These are phyloP conservation scores for Meloidogyne hapla DNA, from an alignment of 1,140 invertebrate genomes.

Conservation along the genomic window DNA sequence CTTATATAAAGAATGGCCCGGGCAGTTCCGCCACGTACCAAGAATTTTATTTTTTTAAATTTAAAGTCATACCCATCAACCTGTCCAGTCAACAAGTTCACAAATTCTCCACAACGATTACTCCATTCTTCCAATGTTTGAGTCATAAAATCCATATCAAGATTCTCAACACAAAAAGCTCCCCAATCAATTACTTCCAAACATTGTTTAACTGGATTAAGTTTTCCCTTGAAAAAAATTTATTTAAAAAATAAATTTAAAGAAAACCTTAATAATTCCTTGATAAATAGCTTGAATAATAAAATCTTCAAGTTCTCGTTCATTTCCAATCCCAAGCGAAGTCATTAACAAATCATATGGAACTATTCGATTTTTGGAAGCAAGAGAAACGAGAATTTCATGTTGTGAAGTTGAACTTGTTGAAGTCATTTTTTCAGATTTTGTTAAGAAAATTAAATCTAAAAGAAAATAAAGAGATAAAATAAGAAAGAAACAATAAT, in stretches of 20 bases:
- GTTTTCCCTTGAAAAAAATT: conserved; percentile 9
- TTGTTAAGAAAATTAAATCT: no score
- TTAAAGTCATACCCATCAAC: neutral
- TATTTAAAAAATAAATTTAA: neutral
- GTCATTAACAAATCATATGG: conserved; percentile 17
- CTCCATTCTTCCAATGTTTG: conserved; percentile 13
- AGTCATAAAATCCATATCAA: conserved; percentile 15
- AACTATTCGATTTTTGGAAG: conserved; percentile 17
- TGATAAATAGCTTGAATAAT: conserved; percentile 22
- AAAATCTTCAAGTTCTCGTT: conserved; percentile 21
- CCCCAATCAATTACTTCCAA: conserved; percentile 23
- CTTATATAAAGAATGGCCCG: no score
- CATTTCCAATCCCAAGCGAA: conserved; percentile 17
- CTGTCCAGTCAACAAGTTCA: neutral
- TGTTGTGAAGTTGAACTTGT: neutral
- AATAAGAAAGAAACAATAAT: no score
- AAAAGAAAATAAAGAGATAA: no score
- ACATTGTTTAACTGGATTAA: conserved; percentile 13
- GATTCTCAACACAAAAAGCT: neutral
- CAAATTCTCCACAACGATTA: conserved; percentile 12
- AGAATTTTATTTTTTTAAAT: neutral
- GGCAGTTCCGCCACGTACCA: no score
- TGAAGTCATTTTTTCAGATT: neutral
- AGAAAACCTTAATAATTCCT: conserved; percentile 18
- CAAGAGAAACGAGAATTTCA: conserved; percentile 15